Base-by-base conservation (phyloP, 2,797 vertebrate species). In the Valencia hispanica region DNA sequence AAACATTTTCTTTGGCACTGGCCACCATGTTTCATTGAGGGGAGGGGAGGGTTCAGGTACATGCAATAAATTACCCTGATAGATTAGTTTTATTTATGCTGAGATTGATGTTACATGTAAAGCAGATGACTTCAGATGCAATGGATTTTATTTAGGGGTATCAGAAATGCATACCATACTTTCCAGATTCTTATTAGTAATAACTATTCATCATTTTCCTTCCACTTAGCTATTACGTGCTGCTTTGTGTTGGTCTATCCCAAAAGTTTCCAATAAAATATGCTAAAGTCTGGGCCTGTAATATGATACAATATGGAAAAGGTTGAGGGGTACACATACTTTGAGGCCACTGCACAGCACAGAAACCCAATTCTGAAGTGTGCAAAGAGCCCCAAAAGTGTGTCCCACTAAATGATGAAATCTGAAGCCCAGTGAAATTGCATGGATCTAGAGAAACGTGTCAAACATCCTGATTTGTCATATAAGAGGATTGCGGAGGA, bases 401-500 rank as follows among this genome's bases (percentile, higher is more conserved):
- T 91, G 90, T 88, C 86, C 63, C 82, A 81, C 51, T 82, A 73
- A 94, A 87, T 94, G 92, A 94, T 92, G 92, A 94, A 93, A 92
- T 89, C 81, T 74, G 86, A 93, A 86, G 86, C 86, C 78, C 82
- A 89, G 92, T 82, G 74, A 91, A 88, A 84, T 82, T 30, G 41
- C 80, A 87, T 90, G 77, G 89, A 86, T 83, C 75, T 77, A 91
- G 83, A 86, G 77, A 87, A 86, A 84, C 81, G 78, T 89, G 88
- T 87, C 74, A 82, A 87, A 87, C 88, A 80, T 89, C 81, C 82
- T 93, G 91, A 93, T 93, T 92, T 89, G 92, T 94, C 93, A 89
- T 91, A 88, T 93, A 94, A 94, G 91, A 82, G 79, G 79, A 86
- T 83, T 83, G 79, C 78, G 81, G 72, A 82, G 86, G 48, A 74